These are phyloP conservation scores for Desmodus rotundus DNA, from an alignment of 2,113 vertebrate species.

Conservation along the genomic window DNA sequence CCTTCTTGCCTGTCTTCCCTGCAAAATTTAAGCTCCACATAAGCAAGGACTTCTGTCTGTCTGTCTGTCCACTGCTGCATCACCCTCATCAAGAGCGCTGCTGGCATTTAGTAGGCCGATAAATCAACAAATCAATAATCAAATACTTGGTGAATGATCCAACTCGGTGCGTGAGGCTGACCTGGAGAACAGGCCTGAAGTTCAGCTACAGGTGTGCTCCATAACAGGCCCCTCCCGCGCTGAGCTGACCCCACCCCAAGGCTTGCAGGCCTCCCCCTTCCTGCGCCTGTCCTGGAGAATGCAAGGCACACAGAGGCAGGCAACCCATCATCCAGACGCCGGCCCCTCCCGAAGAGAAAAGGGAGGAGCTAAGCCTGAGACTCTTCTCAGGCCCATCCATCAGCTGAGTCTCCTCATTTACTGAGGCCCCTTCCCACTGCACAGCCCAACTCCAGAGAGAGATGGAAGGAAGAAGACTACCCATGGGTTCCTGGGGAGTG, in stretches of 20 bases:
- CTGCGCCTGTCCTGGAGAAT: not conserved
- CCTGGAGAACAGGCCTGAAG: not conserved
- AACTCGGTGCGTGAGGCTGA: not conserved
- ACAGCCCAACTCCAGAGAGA: not conserved
- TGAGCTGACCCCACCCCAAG: not conserved
- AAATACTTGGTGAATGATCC: not conserved
- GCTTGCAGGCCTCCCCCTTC: not conserved
- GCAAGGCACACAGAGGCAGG: not conserved
- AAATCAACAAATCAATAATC: not conserved
- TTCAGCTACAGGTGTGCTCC: not conserved
- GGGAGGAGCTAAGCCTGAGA: rapidly evolving
- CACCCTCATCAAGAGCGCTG: not conserved
- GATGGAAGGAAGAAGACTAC: not conserved
- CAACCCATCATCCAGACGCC: not conserved
- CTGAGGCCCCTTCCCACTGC: not conserved
- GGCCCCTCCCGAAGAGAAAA: not conserved
- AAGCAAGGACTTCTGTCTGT: not conserved
- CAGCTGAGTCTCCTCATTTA: not conserved
- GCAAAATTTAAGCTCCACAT: not conserved
- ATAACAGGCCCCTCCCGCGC: not conserved
- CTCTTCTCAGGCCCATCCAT: not conserved
- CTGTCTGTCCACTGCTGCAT: not conserved
- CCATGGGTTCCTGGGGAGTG: not conserved
- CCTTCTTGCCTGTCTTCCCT: not conserved
- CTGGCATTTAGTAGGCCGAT: not conserved